A percentile compares a stretch with the other conserved stretches of the same genome.
These are phyloP conservation scores for Alauda arvensis DNA, from an alignment of 2,797 vertebrate species.

Conservation along the genomic window DNA sequence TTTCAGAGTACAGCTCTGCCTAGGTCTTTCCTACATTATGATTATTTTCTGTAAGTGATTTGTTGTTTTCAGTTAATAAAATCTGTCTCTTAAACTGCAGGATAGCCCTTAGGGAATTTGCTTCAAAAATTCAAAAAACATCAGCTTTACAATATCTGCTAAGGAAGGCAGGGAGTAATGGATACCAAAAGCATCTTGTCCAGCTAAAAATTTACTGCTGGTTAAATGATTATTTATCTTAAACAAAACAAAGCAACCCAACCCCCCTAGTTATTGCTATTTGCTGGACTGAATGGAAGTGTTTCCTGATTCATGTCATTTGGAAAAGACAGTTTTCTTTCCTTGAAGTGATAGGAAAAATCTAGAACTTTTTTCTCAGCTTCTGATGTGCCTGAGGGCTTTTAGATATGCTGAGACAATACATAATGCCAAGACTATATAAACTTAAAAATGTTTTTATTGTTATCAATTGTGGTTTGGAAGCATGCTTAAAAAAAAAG, in stretches of 20 bases:
- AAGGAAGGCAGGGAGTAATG: not conserved
- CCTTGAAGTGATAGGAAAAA: not conserved
- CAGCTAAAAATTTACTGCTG: not conserved
- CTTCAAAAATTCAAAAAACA: constrained; percentile 57
- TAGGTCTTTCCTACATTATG: constrained; percentile 48
- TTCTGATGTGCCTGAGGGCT: not conserved
- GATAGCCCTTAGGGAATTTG: constrained; percentile 53
- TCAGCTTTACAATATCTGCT: constrained; percentile 24
- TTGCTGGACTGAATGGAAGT: not conserved
- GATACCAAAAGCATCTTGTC: constrained; percentile 27
- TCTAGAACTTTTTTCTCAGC: not conserved
- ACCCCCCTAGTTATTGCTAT: not conserved
- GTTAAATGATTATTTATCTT: constrained; percentile 19
- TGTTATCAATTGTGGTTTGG: not conserved
- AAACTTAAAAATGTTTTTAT: not conserved
- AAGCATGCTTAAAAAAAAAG: not conserved
- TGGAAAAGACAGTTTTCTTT: not conserved
- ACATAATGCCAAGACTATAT: not conserved
- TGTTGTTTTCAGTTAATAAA: constrained; percentile 69
- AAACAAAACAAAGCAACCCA: not conserved
- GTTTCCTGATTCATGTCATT: not conserved
- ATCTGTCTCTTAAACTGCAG: constrained; percentile 61
- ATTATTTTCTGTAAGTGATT: constrained; percentile 68
- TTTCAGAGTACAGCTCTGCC: constrained; percentile 53
- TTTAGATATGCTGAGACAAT: not conserved